Evolutionary conservation across 2,797 vertebrate species (phyloP), one percentile per base, ranked within the genome.

Genomic region (Steatocranus sp.): DNA sequence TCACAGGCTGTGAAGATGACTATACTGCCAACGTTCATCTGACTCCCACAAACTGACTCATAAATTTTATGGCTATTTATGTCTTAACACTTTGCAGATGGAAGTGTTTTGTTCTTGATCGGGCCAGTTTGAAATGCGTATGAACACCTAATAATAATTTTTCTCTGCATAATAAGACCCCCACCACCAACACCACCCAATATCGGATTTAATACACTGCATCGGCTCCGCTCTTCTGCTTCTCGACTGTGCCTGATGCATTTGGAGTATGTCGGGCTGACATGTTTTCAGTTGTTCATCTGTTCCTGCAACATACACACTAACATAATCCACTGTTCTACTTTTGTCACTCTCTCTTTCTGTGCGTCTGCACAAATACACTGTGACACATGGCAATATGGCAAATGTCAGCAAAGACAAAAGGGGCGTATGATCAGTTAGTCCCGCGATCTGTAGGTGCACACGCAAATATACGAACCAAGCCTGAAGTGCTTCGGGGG

Each of bases 11-110:
- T 49, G 84, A 82, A 36, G 80, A 83, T 61, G 86, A 83, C 81
- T 81, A 34, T 36, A 3, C 83, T 18, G 76, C 70, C 82, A 70
- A 85, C 49, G 41, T 82, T 84, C 70, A 27, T 68, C 89, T 82
- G 81, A 91, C 91, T 88, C 86, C 82, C 85, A 86, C 84, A 66
- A 88, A 90, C 66, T 82, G 89, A 70, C 88, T 87, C 80, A 46
- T 81, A 58, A 12, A 66, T 88, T 90, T 91, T n/a, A 82, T 41
- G 8, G 30, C 77, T 83, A 73, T 92, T 91, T 86, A 80, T 82
- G 75, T 51, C 68, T 63, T 41, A 87, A 78, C 81, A 53, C 85
- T 80, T 80, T 88, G 63, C 79, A 83, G 78, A 82, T 79, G 43
- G 36, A 78, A 75, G n/a, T 66, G 48, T 75, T 80, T 74, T 82